Conservation (phyloP, 1,140 invertebrate genomes). For the Lysiphlebus fabarum region DNA sequence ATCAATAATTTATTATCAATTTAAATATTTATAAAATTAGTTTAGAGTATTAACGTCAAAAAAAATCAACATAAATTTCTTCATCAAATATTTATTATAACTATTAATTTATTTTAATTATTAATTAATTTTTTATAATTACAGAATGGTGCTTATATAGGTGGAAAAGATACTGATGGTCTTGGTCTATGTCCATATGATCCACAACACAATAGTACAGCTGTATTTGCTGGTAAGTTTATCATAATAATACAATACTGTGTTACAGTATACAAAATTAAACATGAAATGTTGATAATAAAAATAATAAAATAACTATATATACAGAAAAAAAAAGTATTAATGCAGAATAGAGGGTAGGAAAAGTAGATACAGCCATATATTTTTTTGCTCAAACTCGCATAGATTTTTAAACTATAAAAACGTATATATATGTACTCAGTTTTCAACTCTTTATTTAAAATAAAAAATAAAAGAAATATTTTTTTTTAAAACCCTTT, state of each 20-base stretch:
- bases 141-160: conserved; percentile 57
- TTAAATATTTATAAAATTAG: too few relatives aligned
- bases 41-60: too few relatives aligned
- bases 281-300: neutral
- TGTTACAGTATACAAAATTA: neutral
- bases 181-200: conserved; percentile 88
- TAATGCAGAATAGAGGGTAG: neutral
- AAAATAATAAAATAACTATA: conserved; percentile 3
- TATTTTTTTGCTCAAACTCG: conserved; percentile 2
- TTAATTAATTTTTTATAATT: conserved; percentile 44
- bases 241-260: neutral
- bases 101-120: conserved; percentile 18
- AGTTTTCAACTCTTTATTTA: neutral
- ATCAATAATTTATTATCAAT: too few relatives aligned
- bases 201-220: conserved; percentile 90
- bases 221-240: conserved; percentile 67
- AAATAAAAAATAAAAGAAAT: too few relatives aligned
- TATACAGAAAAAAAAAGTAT: conserved; percentile 7
- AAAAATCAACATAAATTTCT: too few relatives aligned
- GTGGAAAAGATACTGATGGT: conserved; percentile 70
- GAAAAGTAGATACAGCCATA: conserved; percentile 1
- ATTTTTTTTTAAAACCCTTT: neutral
- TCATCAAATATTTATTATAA: neutral
- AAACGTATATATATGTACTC: conserved; percentile 9
- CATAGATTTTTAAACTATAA: conserved; percentile 7